Percentiles rank a stretch among this genome's conserved stretches.
These are phyloP conservation scores for Chrysodeixis includens DNA, from an alignment of 2,888 invertebrate species.

Conservation along the genomic window DNA sequence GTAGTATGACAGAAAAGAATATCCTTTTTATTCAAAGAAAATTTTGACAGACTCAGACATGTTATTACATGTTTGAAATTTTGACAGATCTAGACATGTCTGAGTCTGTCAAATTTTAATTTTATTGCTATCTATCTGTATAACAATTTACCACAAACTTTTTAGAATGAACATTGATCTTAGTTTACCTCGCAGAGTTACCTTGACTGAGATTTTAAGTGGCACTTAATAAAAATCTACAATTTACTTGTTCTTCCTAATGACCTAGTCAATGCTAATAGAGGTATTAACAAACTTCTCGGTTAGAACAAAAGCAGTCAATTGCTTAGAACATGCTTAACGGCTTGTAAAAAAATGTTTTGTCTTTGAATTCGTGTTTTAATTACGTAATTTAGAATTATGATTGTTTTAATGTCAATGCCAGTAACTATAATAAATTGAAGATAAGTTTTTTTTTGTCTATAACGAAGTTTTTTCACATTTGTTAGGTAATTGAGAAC, in stretches of 20 bases:
- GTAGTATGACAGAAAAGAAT: neutral
- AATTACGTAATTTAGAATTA: neutral
- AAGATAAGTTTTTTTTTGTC: too few relatives aligned
- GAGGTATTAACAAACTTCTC: neutral
- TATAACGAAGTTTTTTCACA: too few relatives aligned
- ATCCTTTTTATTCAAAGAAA: too few relatives aligned
- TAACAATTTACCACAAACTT: neutral
- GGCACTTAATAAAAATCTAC: neutral
- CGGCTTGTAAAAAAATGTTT: neutral
- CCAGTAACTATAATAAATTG: neutral
- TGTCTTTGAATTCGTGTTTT: neutral
- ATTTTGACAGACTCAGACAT: too few relatives aligned
- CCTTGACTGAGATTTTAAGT: slow-evolving; percentile 1
- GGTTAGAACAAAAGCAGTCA: neutral
- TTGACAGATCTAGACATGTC: too few relatives aligned
- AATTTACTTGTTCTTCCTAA: slow-evolving; percentile 1
- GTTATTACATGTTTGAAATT: too few relatives aligned
- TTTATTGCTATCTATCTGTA: too few relatives aligned
- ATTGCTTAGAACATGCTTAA: neutral
- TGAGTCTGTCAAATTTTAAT: too few relatives aligned
- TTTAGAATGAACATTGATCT: neutral
- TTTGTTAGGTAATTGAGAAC: too few relatives aligned
- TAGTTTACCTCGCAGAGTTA: neutral
- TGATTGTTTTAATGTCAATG: neutral
- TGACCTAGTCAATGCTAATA: slow-evolving; percentile 4